These are phyloP conservation scores for Stegana nigrithorax DNA, from an alignment of 2,888 invertebrate genomes.

Conservation along the genomic window DNA sequence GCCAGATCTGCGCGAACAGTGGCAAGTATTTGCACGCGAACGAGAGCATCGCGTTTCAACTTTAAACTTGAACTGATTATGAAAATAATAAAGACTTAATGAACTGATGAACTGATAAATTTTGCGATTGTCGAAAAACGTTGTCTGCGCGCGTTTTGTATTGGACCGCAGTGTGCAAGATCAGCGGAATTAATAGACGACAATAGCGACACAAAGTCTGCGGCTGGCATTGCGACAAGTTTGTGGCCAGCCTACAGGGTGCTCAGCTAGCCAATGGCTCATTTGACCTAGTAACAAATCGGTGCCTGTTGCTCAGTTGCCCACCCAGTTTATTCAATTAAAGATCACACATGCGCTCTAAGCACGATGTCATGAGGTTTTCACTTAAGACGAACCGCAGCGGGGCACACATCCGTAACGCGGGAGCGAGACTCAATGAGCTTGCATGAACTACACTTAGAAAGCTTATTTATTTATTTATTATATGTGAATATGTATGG, in stretches of 20 bases:
- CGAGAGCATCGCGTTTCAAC: not conserved
- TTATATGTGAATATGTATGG: not conserved
- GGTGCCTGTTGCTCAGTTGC: not conserved
- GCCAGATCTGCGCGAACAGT: not conserved
- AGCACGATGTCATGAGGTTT: too few species aligned
- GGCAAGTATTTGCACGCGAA: not conserved
- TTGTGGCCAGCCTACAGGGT: not conserved
- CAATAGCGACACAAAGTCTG: slow-evolving; percentile 1
- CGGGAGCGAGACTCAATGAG: too few species aligned
- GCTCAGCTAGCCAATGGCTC: not conserved
- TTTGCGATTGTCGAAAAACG: too few species aligned
- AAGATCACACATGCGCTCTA: slow-evolving; percentile 13
- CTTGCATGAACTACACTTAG: too few species aligned
- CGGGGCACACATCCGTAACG: too few species aligned
- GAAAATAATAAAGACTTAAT: not conserved
- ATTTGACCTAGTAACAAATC: too few species aligned
- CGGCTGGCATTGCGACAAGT: too few species aligned
- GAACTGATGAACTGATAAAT: not conserved
- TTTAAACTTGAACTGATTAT: slow-evolving; percentile 19
- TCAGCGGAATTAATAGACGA: slow-evolving; percentile 3
- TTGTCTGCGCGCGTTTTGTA: too few species aligned
- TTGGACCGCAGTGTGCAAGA: not conserved
- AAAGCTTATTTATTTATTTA: too few species aligned
- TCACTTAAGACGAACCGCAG: too few species aligned
- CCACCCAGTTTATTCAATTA: slow-evolving; percentile 18